phyloP scores from a whole-genome alignment of 2,888 invertebrate genomes.

The Habrosyne pyritoides region DNA sequence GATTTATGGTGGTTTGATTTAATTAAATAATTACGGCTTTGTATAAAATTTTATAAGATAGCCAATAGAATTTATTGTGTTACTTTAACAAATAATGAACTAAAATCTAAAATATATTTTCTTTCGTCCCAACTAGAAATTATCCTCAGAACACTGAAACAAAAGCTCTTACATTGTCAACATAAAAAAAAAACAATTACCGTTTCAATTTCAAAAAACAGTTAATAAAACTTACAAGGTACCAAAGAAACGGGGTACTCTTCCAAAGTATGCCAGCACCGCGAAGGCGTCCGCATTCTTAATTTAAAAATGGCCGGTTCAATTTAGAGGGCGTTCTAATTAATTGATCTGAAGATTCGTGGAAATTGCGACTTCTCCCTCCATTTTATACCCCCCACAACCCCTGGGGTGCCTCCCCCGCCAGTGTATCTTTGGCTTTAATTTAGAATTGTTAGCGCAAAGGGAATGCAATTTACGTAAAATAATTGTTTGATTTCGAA shows the following conservation, averaged over 20 bases:
- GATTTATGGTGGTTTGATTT: neutral
- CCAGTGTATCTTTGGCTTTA: slow-evolving; percentile 78
- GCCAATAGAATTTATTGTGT: no score
- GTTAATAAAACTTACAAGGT: neutral
- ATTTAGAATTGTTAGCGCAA: slow-evolving; percentile 81
- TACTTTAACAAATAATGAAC: neutral
- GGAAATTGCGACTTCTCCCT: slow-evolving; percentile 62
- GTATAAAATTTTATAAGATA: no score
- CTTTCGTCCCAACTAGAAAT: no score
- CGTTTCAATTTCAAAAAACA: neutral
- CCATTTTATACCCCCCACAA: slow-evolving; percentile 17
- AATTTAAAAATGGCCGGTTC: slow-evolving; percentile 63
- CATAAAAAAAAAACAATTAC: neutral
- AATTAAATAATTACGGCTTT: neutral
- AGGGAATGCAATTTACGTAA: slow-evolving; percentile 81
- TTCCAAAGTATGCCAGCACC: slow-evolving; percentile 28
- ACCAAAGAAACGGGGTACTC: slow-evolving; percentile 2
- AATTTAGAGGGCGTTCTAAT: slow-evolving; percentile 75
- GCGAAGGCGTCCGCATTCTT: slow-evolving; percentile 32
- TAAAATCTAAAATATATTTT: neutral
- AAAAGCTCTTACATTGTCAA: neutral
- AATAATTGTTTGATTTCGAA: slow-evolving; percentile 81
- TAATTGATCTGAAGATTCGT: slow-evolving; percentile 80
- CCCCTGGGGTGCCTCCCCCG: slow-evolving; percentile 23
- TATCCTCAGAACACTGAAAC: no score